These are phyloP conservation scores for Drosophila acutilabella DNA, from an alignment of 2,888 invertebrate species.

Conservation along the genomic window DNA sequence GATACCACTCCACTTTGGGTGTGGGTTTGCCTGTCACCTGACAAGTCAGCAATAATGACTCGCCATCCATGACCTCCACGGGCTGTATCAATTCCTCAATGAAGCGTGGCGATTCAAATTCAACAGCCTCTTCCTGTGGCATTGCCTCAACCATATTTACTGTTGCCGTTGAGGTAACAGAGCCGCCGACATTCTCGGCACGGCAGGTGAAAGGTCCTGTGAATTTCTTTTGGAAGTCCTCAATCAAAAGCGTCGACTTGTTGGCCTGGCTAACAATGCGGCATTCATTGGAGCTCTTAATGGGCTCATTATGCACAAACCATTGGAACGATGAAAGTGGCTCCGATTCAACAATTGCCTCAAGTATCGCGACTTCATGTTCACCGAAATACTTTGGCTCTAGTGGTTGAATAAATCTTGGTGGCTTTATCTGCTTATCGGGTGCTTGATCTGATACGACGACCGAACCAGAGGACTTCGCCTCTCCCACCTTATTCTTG, in stretches of 20 bases:
- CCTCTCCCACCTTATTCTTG: constrained; percentile 91
- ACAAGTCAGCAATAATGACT: constrained; percentile 91
- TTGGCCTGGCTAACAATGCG: constrained; percentile 91
- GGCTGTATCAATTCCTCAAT: constrained; percentile 89
- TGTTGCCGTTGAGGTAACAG: constrained; percentile 93
- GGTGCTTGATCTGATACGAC: constrained; percentile 88
- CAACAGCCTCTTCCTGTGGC: constrained; percentile 86
- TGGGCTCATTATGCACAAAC: constrained; percentile 91
- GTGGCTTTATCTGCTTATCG: constrained; percentile 88
- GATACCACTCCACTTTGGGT: constrained; percentile 93
- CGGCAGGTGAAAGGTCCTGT: constrained; percentile 93
- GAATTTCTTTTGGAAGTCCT: constrained; percentile 89
- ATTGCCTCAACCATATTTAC: constrained; percentile 87
- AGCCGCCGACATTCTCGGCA: constrained; percentile 95
- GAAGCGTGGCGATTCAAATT: constrained; percentile 91
- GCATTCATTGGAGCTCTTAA: constrained; percentile 89
- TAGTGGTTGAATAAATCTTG: constrained; percentile 90
- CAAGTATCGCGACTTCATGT: constrained; percentile 92
- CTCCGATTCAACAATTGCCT: constrained; percentile 90
- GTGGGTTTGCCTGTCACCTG: constrained; percentile 91
- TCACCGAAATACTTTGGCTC: constrained; percentile 89
- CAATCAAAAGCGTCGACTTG: constrained; percentile 91
- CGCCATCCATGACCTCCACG: constrained; percentile 94
- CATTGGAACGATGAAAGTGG: constrained; percentile 94
- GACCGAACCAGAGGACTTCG: constrained; percentile 93